Base-by-base conservation (phyloP, 1,140 invertebrate genomes). In the Propsilocerus akamusi region DNA sequence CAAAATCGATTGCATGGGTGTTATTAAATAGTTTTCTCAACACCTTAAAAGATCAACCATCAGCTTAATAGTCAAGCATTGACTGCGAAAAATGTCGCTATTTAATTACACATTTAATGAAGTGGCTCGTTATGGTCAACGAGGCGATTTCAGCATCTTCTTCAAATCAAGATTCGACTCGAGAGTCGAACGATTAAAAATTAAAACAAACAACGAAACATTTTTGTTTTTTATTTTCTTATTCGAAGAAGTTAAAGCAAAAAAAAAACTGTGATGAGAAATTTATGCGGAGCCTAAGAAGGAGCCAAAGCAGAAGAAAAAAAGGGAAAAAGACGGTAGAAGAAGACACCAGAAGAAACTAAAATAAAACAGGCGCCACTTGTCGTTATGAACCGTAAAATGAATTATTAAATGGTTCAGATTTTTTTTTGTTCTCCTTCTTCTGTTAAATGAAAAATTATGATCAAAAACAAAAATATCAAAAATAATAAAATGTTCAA, bases 1-100 rank as follows among this genome's bases (percentile, higher is more conserved):
- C n/a, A n/a, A n/a, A n/a, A n/a, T n/a, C n/a, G n/a, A n/a, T n/a
- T n/a, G n/a, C n/a, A 17, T 41, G 34, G 34, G 34, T 17, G 34
- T 41, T 17, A 41, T 41, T 41, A 41, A n/a, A n/a, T 41, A 17
- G 34, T 41, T 41, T 41, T 41, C 14, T 41, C 34, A 41, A 41
- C 34, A 41, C 34, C 34, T 41, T 41, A 41, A 41, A 41, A 41
- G 34, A 41, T 41, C 34, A 41, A 41, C 22, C 34, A 41, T 41
- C 34, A 41, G 17, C 34, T 41, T 41, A 41, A 20, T 7, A 41
- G 34, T 41, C 6, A 41, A 41, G n/a, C n/a, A n/a, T n/a, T n/a
- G n/a, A n/a, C n/a, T n/a, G n/a, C n/a, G n/a, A 41, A 20, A 41
- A 41, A 20, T 41, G 34, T 41, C 34, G 34, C 34, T 41, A 41